Base-by-base conservation (phyloP, 2,888 invertebrate species). In the Zeuzera pyrina region DNA sequence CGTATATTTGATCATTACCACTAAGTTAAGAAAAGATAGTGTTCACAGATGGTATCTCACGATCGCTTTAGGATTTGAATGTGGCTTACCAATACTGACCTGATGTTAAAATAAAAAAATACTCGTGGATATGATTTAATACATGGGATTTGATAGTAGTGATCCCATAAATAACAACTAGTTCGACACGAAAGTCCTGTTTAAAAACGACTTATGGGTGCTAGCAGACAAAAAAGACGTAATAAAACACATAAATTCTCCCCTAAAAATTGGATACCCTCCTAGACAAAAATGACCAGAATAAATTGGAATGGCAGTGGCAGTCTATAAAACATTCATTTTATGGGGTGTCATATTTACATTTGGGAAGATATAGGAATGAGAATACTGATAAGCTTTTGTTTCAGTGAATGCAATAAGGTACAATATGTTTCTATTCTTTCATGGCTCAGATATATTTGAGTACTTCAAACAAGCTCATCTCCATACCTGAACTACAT, bases 331-430 rank as follows among this genome's bases (percentile, higher is more conserved):
- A 81, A 79, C 74, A 79, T 69, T 77, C 70, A 70, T 66, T 81
- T 81, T 83, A 83, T 79, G 71, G 79, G 77, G 81, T 83, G 83
- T 81, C 79, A 79, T 81, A 79, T 81, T 81, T 81, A 83, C 81
- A 79, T 79, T 78, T 67, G 67, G 68, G 54, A 62, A 62, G 56
- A 70, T 63, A 67, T 68, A 68, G 66, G 68, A 64, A 67, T 72
- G 73, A 67, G 76, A 71, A 68, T 61, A 64, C 55, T 52, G 63
- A 72, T 63, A 68, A 62, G 53, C 59, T 59, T 57, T 63, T 60
- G 25, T 25, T 25, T 25, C 13, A 25, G 12, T 25, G 12, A 25
- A 22, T 6, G 22, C 22, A 10, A 8, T 25, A 3, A 10, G n/a
- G 42, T 47, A 56, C 53, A 62, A 58, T 60, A 59, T 54, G 60